Percentiles rank a stretch among this genome's conserved stretches.
These are phyloP conservation scores for Microchrysa polita DNA, from an alignment of 2,888 invertebrate species.

Conservation along the genomic window DNA sequence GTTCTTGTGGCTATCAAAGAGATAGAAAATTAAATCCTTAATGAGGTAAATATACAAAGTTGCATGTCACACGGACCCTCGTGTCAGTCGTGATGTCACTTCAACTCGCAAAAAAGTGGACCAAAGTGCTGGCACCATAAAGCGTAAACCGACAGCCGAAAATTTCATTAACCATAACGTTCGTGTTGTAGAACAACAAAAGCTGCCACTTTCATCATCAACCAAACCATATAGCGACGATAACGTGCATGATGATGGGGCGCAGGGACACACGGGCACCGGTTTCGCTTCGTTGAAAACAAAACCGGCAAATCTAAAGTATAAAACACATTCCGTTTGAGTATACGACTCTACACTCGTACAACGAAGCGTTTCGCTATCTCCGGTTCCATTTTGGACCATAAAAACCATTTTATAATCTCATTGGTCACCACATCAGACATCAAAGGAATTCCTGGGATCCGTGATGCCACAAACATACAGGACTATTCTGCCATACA, in stretches of 20 bases:
- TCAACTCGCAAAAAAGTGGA: not conserved
- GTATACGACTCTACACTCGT: too few relatives aligned
- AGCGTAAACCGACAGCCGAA: slow-evolving; percentile 15
- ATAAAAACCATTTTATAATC: slow-evolving; percentile 47
- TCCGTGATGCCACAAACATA: slow-evolving; percentile 44
- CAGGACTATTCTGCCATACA: slow-evolving; percentile 32
- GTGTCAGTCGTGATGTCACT: too few relatives aligned
- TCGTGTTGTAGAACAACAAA: slow-evolving; percentile 18
- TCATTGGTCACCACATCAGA: slow-evolving; percentile 50
- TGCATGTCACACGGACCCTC: not conserved
- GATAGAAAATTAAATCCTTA: slow-evolving; percentile 31
- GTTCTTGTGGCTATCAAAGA: slow-evolving; percentile 19
- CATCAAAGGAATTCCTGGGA: slow-evolving; percentile 50
- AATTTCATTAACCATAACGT: slow-evolving; percentile 42
- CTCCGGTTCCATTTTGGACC: slow-evolving; percentile 8
- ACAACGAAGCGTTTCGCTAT: too few relatives aligned
- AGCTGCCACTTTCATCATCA: not conserved
- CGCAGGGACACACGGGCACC: too few relatives aligned
- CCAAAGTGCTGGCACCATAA: too few relatives aligned
- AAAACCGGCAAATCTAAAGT: slow-evolving; percentile 34
- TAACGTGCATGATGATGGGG: too few relatives aligned
- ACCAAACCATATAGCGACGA: not conserved
- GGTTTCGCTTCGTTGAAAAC: slow-evolving; percentile 27
- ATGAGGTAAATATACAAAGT: slow-evolving; percentile 20
- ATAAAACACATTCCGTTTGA: slow-evolving; percentile 38